phyloP scores from a whole-genome alignment of 2,113 vertebrate species.

The Peucedramus taeniatus region DNA sequence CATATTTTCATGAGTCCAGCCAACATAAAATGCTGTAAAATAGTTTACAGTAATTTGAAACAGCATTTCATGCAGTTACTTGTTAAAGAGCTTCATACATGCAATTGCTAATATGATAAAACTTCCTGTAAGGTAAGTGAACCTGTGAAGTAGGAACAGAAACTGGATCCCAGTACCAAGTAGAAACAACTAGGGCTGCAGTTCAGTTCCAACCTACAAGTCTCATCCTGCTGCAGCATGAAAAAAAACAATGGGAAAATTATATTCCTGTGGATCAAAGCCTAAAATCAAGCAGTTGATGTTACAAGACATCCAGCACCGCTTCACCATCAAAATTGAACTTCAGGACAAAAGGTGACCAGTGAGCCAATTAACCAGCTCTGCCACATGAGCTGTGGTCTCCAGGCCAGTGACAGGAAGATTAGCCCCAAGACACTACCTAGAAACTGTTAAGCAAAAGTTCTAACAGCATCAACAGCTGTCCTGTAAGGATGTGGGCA shows the following conservation, averaged over 20 bases:
- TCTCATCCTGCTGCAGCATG: not conserved
- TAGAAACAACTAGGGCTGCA: not conserved
- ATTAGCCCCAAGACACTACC: not conserved
- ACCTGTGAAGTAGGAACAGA: not conserved
- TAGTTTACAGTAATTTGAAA: not conserved
- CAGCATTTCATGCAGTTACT: not conserved
- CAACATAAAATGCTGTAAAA: not conserved
- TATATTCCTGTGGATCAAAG: not conserved
- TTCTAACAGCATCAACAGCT: not conserved
- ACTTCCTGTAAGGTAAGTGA: not conserved
- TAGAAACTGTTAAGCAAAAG: not conserved
- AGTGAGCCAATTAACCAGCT: not conserved
- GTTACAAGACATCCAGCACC: not conserved
- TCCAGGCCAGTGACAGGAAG: not conserved
- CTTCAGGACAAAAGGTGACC: not conserved
- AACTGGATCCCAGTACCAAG: not conserved
- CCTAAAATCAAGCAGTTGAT: not conserved
- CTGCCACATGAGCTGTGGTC: rapidly evolving
- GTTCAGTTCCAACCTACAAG: not conserved
- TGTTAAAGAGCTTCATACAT: not conserved
- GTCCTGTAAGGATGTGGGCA: not conserved
- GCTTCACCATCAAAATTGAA: not conserved
- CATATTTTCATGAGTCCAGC: not conserved
- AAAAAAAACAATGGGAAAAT: not conserved
- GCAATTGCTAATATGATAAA: not conserved